A percentile compares a stretch with the other conserved stretches of the same genome.
phyloP scores from a whole-genome alignment of 2,113 vertebrate species.

The Acrocephalus kingi region DNA sequence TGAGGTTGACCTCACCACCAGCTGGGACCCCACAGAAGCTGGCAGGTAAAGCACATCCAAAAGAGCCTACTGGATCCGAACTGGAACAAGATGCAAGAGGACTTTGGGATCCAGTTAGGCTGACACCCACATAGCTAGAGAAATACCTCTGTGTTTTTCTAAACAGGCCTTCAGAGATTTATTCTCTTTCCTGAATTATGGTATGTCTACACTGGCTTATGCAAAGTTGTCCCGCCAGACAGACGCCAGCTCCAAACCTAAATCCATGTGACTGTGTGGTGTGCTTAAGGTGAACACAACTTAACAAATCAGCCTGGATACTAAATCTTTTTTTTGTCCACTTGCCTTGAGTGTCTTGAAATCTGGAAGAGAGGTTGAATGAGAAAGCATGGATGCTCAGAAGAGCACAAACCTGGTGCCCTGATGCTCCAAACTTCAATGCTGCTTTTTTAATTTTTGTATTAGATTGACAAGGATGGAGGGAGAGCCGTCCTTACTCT shows the following conservation, averaged over 20 bases:
- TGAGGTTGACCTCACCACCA: neutral
- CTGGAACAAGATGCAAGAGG: neutral
- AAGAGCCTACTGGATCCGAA: neutral
- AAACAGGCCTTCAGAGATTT: constrained; percentile 33
- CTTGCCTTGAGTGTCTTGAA: neutral
- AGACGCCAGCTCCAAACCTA: constrained; percentile 48
- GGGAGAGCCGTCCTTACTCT: neutral
- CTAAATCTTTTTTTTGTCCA: neutral
- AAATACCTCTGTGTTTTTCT: constrained; percentile 28
- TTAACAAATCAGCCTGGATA: constrained; percentile 1
- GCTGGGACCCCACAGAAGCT: neutral
- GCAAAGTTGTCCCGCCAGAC: constrained; percentile 4
- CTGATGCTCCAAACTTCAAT: neutral
- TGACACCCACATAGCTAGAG: neutral
- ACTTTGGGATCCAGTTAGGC: neutral
- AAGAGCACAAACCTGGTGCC: neutral
- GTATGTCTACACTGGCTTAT: constrained; percentile 4
- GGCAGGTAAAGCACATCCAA: neutral
- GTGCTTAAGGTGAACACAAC: neutral
- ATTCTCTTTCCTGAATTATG: neutral
- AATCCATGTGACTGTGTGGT: neutral
- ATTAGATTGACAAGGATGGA: neutral
- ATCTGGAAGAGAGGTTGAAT: neutral
- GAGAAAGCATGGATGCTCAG: neutral
- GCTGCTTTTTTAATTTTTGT: neutral